phyloP scores from a whole-genome alignment of 2,797 vertebrate genomes.

The Epinephelus awoara region DNA sequence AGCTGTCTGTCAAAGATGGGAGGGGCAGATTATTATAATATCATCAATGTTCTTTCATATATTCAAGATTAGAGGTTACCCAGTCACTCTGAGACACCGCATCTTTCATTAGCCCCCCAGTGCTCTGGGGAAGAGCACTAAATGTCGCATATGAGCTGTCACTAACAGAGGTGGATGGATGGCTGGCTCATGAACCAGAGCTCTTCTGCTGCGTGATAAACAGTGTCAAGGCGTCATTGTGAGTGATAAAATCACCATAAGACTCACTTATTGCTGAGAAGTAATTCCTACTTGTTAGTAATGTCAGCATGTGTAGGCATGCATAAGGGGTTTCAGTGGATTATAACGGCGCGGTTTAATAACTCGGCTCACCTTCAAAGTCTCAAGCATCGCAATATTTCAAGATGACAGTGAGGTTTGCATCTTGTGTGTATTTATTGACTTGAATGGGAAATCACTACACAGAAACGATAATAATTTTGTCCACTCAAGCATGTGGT shows the following conservation, averaged over 20 bases:
- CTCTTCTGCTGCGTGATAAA: slow-evolving; percentile 32
- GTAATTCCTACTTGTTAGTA: slow-evolving; percentile 28
- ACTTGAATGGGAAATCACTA: slow-evolving; percentile 36
- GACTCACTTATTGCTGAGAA: slow-evolving; percentile 8
- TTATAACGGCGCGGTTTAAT: slow-evolving; percentile 31
- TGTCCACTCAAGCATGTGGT: slow-evolving; percentile 37
- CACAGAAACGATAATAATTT: slow-evolving; percentile 35
- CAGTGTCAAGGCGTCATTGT: slow-evolving; percentile 31
- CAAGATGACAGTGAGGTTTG: slow-evolving; percentile 29
- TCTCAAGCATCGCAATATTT: slow-evolving; percentile 22
- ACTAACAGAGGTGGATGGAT: slow-evolving; percentile 50
- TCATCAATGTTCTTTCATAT: slow-evolving; percentile 55
- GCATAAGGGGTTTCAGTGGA: slow-evolving; percentile 3
- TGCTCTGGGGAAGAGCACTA: slow-evolving; percentile 54
- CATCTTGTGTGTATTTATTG: slow-evolving; percentile 39
- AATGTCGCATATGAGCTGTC: slow-evolving; percentile 66
- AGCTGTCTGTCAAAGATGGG: slow-evolving; percentile 19
- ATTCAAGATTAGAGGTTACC: slow-evolving; percentile 65
- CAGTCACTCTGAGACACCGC: slow-evolving; percentile 47
- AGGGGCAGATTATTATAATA: slow-evolving; percentile 36
- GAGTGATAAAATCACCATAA: slow-evolving; percentile 48
- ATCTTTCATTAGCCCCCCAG: slow-evolving; percentile 56
- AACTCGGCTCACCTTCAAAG: slow-evolving; percentile 41
- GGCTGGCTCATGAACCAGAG: slow-evolving; percentile 28
- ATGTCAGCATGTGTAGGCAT: slow-evolving; percentile 16